Conservation (phyloP, 2,113 vertebrate species). For the Aspiorhynchus laticeps region DNA sequence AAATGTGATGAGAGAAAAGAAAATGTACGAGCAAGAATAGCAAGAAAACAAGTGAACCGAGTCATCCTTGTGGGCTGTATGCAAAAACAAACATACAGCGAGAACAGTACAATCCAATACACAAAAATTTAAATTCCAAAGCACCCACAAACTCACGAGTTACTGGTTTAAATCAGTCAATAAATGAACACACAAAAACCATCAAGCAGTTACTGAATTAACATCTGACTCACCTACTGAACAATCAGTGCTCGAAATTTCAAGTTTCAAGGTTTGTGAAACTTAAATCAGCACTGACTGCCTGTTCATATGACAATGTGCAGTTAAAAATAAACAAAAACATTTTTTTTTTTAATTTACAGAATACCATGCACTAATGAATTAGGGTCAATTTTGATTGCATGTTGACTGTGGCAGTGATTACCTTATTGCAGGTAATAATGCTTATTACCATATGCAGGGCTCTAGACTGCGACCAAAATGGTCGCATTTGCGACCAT, state of each 20-base stretch:
- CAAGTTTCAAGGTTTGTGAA: background rate
- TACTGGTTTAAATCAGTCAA: background rate
- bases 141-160: background rate
- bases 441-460: too few relatives aligned
- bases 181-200: background rate
- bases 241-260: background rate
- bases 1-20: background rate
- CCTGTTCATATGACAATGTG: background rate
- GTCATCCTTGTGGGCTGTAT: background rate
- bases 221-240: background rate
- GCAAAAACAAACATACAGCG: background rate
- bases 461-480: too few relatives aligned
- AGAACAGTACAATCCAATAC: background rate
- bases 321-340: background rate
- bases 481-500: too few relatives aligned
- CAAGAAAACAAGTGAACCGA: background rate
- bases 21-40: background rate
- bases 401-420: background rate
- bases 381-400: background rate
- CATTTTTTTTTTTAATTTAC: background rate
- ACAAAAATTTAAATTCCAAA: background rate
- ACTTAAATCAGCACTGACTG: background rate
- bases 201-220: background rate
- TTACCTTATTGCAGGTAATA: background rate
- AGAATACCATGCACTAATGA: background rate